These are phyloP conservation scores for Emydoidea blandingii DNA, from an alignment of 2,797 vertebrate genomes.

Conservation along the genomic window DNA sequence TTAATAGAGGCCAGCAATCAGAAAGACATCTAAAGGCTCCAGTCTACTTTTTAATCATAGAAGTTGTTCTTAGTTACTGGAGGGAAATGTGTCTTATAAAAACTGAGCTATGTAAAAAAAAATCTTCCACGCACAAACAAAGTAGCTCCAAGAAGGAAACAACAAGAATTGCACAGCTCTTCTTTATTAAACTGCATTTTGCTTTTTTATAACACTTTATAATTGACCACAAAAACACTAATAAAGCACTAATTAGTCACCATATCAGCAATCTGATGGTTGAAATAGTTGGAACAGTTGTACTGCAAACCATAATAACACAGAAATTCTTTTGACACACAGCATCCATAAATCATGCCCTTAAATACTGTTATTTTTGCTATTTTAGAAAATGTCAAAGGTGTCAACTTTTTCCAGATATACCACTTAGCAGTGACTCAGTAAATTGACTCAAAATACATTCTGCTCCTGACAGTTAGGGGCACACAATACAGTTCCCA, in stretches of 20 bases:
- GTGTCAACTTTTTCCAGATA: conserved; percentile 81
- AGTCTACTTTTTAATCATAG: conserved; percentile 81
- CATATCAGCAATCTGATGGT: conserved; percentile 59
- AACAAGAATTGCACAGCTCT: conserved; percentile 24
- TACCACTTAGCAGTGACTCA: conserved; percentile 78
- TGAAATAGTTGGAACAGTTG: conserved; percentile 55
- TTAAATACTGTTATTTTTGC: conserved; percentile 83
- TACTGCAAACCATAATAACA: conserved; percentile 61
- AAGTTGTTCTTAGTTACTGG: conserved; percentile 62
- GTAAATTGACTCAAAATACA: conserved; percentile 78
- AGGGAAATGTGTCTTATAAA: conserved; percentile 63
- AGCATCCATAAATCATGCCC: conserved; percentile 82
- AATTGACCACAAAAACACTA: conserved; percentile 66
- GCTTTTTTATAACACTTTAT: conserved; percentile 61
- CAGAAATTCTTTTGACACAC: conserved; percentile 64
- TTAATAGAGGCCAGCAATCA: conserved; percentile 93
- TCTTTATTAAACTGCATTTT: conserved; percentile 33
- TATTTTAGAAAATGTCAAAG: conserved; percentile 85
- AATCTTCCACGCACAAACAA: conserved; percentile 32
- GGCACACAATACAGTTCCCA: conserved; percentile 70
- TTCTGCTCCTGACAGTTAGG: conserved; percentile 75
- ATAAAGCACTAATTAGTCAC: conserved; percentile 73
- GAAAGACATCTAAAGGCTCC: conserved; percentile 87
- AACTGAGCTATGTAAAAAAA: conserved; percentile 14
- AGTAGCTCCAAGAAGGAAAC: conserved; percentile 51